Evolutionary conservation across 2,888 invertebrate genomes (phyloP).

Genomic region (Lithophane leautieri): DNA sequence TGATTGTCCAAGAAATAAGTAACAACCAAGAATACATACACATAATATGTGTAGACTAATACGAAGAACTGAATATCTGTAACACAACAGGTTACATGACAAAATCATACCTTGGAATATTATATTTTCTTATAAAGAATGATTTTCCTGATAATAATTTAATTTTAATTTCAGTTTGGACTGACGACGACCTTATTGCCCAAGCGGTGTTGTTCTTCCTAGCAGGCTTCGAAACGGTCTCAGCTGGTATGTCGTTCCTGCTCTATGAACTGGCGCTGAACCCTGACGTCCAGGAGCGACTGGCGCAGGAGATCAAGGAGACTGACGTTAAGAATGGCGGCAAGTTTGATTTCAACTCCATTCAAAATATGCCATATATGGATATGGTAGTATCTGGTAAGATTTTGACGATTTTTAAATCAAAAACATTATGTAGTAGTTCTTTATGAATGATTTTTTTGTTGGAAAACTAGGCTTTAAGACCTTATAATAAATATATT

Average conservation of each 20-base stretch:
- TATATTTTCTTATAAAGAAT: not conserved
- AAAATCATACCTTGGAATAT: not conserved
- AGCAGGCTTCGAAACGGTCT: conserved; percentile 90
- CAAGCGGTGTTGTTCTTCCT: conserved; percentile 87
- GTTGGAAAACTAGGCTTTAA: not conserved
- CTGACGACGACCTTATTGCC: conserved; percentile 83
- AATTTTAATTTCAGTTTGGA: conserved; percentile 73
- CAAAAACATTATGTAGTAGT: not conserved
- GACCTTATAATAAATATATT: not conserved
- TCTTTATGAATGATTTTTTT: not conserved
- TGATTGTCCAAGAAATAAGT: not conserved
- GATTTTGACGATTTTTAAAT: not conserved
- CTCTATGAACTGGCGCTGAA: conserved; percentile 90
- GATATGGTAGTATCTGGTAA: conserved; percentile 91
- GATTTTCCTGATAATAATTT: not conserved
- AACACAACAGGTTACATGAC: too few relatives aligned
- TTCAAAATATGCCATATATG: conserved; percentile 90
- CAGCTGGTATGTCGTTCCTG: conserved; percentile 85
- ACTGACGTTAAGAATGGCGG: conserved; percentile 80
- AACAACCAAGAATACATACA: not conserved
- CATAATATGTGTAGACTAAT: too few relatives aligned
- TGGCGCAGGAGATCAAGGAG: conserved; percentile 89
- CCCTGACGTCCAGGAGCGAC: conserved; percentile 89
- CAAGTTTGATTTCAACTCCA: conserved; percentile 86
- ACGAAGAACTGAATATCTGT: not conserved